These are phyloP conservation scores for Hirtodrosophila confusa DNA, from an alignment of 2,888 invertebrate genomes.

Conservation along the genomic window DNA sequence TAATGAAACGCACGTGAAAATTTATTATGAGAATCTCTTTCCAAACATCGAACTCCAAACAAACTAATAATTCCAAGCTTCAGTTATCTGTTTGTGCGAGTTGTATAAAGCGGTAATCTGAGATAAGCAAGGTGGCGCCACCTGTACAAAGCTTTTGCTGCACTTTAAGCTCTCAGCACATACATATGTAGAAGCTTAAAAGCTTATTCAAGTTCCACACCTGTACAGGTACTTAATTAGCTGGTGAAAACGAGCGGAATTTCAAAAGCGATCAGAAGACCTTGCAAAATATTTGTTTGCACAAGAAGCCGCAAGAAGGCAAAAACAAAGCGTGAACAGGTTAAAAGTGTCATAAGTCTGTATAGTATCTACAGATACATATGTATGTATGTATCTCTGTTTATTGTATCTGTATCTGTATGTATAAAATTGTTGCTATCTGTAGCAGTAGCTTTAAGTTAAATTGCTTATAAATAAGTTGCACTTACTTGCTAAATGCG, in stretches of 20 bases:
- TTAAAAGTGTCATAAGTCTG: constrained; percentile 4
- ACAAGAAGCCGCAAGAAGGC: not conserved
- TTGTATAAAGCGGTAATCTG: too few species aligned
- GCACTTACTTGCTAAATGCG: constrained; percentile 72
- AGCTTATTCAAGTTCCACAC: constrained; percentile 33
- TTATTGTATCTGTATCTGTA: not conserved
- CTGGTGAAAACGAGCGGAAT: not conserved
- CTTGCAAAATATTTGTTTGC: constrained; percentile 47
- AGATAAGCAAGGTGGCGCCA: constrained; percentile 31
- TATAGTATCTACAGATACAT: too few species aligned
- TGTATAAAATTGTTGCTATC: constrained; percentile 13
- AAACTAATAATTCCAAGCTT: too few species aligned
- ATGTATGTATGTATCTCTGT: not conserved
- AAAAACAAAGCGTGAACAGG: constrained; percentile 8
- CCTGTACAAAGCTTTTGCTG: constrained; percentile 17
- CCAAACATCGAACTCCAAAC: too few species aligned
- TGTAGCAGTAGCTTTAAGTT: constrained; percentile 22
- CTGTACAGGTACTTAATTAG: constrained; percentile 23
- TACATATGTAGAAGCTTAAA: constrained; percentile 13
- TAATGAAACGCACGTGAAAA: too few species aligned
- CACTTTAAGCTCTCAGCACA: not conserved
- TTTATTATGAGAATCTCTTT: too few species aligned
- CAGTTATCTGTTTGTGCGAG: too few species aligned
- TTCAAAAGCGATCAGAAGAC: constrained; percentile 34
- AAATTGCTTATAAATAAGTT: constrained; percentile 52